phyloP scores from a whole-genome alignment of 2,113 vertebrate species.

The Pampusana beccarii region DNA sequence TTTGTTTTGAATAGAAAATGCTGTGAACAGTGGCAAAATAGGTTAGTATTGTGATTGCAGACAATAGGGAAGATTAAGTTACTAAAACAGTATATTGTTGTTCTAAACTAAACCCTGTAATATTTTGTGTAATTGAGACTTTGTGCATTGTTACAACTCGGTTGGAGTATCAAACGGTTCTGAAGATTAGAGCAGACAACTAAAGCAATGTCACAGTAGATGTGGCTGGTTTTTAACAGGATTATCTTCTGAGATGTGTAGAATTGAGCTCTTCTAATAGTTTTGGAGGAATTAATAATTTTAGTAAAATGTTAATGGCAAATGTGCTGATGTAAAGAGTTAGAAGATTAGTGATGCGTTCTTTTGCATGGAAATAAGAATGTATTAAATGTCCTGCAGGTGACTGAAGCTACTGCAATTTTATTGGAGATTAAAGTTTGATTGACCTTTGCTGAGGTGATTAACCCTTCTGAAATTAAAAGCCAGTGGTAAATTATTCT shows the following conservation, averaged over 20 bases:
- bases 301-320: constrained; percentile 69
- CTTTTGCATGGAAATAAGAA: constrained; percentile 75
- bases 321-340: constrained; percentile 75
- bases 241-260: constrained; percentile 74
- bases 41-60: constrained; percentile 50
- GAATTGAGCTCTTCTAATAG: constrained; percentile 74
- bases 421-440: constrained; percentile 82
- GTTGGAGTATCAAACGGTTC: constrained; percentile 63
- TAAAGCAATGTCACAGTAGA: constrained; percentile 68
- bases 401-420: constrained; percentile 75
- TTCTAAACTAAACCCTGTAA: constrained; percentile 69
- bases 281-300: constrained; percentile 77
- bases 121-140: constrained; percentile 75
- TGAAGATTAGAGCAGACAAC: constrained; percentile 68
- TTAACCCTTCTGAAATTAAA: constrained; percentile 84
- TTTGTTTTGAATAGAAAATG: constrained; percentile 43
- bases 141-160: constrained; percentile 54
- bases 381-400: constrained; percentile 77
- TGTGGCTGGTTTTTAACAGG: constrained; percentile 69
- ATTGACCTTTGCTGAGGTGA: constrained; percentile 80
- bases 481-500: constrained; percentile 73
- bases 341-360: constrained; percentile 73
- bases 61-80: constrained; percentile 66
- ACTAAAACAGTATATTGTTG: constrained; percentile 64
- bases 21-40: constrained; percentile 31